Percentiles rank a stretch among this genome's conserved stretches.
Conservation (phyloP, 2,113 vertebrate genomes). For the Oriolus oriolus region DNA sequence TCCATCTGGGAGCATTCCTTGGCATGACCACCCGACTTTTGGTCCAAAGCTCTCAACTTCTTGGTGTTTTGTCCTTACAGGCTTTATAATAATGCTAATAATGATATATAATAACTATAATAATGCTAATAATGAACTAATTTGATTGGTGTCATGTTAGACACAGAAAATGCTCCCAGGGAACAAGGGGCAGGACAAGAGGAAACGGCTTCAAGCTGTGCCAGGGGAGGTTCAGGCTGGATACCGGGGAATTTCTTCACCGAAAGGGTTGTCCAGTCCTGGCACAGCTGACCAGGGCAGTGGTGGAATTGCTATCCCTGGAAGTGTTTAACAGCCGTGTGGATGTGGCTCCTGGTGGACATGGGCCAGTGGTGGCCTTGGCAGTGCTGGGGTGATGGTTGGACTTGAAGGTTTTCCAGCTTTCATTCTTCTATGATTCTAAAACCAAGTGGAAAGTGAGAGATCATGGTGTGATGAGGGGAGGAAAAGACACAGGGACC, state of each 20-base stretch:
- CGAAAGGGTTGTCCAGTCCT: neutral
- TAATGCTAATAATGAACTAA: neutral
- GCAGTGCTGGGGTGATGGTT: neutral
- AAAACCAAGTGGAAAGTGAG: neutral
- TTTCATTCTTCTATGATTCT: neutral
- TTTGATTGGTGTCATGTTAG: neutral
- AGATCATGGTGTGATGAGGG: fast-evolving
- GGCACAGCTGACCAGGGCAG: neutral
- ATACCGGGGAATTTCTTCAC: neutral
- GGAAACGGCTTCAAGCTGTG: fast-evolving
- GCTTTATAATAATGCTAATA: neutral
- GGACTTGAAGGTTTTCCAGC: neutral
- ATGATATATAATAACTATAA: too few species aligned
- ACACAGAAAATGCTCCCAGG: neutral
- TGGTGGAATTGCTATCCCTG: fast-evolving
- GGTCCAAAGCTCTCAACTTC: neutral
- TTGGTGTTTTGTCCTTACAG: neutral
- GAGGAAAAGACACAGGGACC: neutral
- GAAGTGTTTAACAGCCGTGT: neutral
- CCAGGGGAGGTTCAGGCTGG: neutral
- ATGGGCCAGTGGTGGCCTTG: neutral
- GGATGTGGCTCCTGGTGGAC: neutral
- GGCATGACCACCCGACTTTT: neutral
- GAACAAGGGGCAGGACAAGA: neutral
- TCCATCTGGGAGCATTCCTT: neutral